Evolutionary conservation across 2,888 invertebrate genomes (phyloP).

Genomic region (Pilophorus perplexus): DNA sequence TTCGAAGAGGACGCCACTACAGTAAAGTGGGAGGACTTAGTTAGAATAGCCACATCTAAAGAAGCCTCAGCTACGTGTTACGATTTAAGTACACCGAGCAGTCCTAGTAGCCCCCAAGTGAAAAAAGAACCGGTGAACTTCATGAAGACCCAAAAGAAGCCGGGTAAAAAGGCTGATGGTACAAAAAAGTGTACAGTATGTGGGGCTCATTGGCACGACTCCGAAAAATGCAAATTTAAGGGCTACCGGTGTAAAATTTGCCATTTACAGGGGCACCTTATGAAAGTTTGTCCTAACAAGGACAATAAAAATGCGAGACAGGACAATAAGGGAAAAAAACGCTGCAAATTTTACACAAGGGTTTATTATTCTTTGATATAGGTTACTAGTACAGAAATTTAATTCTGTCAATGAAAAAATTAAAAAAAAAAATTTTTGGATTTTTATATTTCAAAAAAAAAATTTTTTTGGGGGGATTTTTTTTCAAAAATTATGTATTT

Average conservation of each 20-base stretch:
- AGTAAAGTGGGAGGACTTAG: not conserved
- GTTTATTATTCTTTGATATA: too few species aligned
- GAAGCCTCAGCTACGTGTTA: not conserved
- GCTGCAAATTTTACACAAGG: too few species aligned
- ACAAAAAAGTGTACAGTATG: not conserved
- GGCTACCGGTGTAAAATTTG: not conserved
- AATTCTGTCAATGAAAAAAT: too few species aligned
- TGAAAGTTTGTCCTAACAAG: not conserved
- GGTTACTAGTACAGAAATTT: too few species aligned
- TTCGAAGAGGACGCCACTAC: not conserved
- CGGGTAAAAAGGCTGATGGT: too few species aligned
- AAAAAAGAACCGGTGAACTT: not conserved
- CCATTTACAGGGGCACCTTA: not conserved
- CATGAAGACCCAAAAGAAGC: not conserved
- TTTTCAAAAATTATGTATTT: too few species aligned
- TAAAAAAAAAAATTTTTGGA: too few species aligned
- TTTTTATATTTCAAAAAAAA: too few species aligned
- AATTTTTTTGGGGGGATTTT: too few species aligned
- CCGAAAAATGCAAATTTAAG: not conserved
- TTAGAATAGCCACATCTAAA: not conserved
- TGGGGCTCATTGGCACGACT: not conserved
- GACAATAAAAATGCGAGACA: too few species aligned
- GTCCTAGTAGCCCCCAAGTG: not conserved
- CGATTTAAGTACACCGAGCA: not conserved
- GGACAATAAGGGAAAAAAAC: too few species aligned